These are phyloP conservation scores for Trisateles emortualis DNA, from an alignment of 2,888 invertebrate genomes.

Conservation along the genomic window DNA sequence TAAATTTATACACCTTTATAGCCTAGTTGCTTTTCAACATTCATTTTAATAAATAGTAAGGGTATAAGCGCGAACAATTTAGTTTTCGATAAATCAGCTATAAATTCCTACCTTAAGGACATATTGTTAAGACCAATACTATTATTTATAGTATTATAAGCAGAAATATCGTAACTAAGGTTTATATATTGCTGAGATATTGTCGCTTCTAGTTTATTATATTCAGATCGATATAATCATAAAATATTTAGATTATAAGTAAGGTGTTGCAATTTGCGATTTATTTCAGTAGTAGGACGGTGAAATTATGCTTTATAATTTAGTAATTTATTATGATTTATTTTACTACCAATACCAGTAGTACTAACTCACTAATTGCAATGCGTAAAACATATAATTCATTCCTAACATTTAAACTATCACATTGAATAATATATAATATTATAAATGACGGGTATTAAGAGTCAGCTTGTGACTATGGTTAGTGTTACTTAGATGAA, in stretches of 20 bases:
- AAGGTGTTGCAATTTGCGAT: constrained; percentile 7
- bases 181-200: constrained; percentile 23
- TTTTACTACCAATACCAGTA: not conserved
- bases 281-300: not conserved
- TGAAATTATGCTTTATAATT: not conserved
- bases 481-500: too few species aligned
- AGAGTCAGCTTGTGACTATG: too few species aligned
- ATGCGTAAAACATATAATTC: not conserved
- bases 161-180: constrained; percentile 9
- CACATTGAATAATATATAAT: too few species aligned
- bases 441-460: too few species aligned
- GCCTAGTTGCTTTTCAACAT: not conserved
- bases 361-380: not conserved
- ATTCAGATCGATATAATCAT: constrained; percentile 21
- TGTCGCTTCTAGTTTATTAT: constrained; percentile 28
- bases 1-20: constrained; percentile 13
- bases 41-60: not conserved
- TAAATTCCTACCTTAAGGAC: not conserved
- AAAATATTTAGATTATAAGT: constrained; percentile 13
- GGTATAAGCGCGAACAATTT: not conserved
- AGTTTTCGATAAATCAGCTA: constrained; percentile 2
- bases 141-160: constrained; percentile 4
- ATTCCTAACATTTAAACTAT: too few species aligned
- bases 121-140: not conserved
- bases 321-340: not conserved